phyloP scores from a whole-genome alignment of 2,888 invertebrate species.

The Dromius quadrimaculatus region DNA sequence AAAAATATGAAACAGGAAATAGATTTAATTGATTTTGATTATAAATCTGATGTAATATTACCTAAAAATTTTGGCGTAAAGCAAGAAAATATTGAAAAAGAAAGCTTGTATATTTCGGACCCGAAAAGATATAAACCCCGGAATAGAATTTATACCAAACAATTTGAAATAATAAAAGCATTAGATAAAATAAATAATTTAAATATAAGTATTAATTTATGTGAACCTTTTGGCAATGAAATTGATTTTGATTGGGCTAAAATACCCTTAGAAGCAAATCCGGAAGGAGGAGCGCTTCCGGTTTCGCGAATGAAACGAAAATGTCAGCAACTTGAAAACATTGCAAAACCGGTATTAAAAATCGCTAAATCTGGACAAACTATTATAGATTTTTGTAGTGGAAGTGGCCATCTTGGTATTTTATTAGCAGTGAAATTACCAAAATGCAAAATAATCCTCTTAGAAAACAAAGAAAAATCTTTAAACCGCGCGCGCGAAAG shows the following conservation, averaged over 20 bases:
- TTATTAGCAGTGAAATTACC: constrained; percentile 85
- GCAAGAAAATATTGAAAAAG: constrained; percentile 64
- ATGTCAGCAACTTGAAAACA: constrained; percentile 87
- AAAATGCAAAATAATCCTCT: constrained; percentile 80
- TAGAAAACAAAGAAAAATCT: constrained; percentile 94
- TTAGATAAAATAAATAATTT: constrained; percentile 68
- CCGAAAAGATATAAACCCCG: constrained; percentile 81
- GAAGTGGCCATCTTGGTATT: constrained; percentile 93
- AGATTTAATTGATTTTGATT: constrained; percentile 47
- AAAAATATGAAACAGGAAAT: constrained; percentile 62
- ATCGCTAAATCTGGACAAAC: constrained; percentile 76
- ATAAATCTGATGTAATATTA: not conserved
- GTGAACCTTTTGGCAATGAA: constrained; percentile 65
- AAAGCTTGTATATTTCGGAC: constrained; percentile 84
- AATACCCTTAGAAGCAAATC: constrained; percentile 81
- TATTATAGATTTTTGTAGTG: constrained; percentile 95
- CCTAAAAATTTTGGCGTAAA: constrained; percentile 27
- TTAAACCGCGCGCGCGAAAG: constrained; percentile 79
- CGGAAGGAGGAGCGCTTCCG: constrained; percentile 84
- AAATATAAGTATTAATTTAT: constrained; percentile 65
- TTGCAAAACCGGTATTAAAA: constrained; percentile 80
- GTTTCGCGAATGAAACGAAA: constrained; percentile 80
- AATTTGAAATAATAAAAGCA: constrained; percentile 78
- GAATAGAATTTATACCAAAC: constrained; percentile 81
- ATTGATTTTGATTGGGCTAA: constrained; percentile 75